A percentile compares a stretch with the other conserved stretches of the same genome.
These are phyloP conservation scores for Perdita meconis DNA, from an alignment of 2,888 invertebrate species.

Conservation along the genomic window DNA sequence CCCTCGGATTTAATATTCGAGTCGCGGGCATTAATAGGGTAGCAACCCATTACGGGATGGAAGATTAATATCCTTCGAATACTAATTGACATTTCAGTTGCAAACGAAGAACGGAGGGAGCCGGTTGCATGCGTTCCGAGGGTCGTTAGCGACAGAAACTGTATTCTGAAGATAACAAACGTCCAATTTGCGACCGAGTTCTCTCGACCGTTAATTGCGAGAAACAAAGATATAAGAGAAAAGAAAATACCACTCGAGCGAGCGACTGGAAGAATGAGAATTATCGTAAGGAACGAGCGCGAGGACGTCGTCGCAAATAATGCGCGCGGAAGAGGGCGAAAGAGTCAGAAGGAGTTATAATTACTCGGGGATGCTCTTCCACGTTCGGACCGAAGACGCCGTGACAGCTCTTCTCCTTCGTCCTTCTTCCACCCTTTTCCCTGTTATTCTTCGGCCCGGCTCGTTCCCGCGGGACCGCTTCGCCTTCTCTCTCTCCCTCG, in stretches of 20 bases:
- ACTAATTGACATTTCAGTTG: too few species aligned
- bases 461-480: constrained; percentile 16
- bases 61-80: too few species aligned
- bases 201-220: background rate
- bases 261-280: background rate
- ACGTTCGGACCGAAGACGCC: constrained; percentile 53
- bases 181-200: too few species aligned
- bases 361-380: constrained; percentile 71
- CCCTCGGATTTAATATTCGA: background rate
- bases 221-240: background rate
- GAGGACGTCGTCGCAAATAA: constrained; percentile 17
- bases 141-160: too few species aligned
- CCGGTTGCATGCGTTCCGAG: too few species aligned
- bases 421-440: constrained; percentile 15
- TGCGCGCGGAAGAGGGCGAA: constrained; percentile 20
- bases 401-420: constrained; percentile 65
- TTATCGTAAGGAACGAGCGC: background rate
- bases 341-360: constrained; percentile 70
- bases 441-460: constrained; percentile 6
- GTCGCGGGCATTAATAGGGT: background rate
- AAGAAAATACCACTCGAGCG: background rate
- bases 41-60: too few species aligned
- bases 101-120: too few species aligned
- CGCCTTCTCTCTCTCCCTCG: constrained; percentile 2
- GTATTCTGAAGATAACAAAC: too few species aligned